Evolutionary conservation across 64 coral and sea anemone species (phyloP).

Genomic region (Acropora tenuis): DNA sequence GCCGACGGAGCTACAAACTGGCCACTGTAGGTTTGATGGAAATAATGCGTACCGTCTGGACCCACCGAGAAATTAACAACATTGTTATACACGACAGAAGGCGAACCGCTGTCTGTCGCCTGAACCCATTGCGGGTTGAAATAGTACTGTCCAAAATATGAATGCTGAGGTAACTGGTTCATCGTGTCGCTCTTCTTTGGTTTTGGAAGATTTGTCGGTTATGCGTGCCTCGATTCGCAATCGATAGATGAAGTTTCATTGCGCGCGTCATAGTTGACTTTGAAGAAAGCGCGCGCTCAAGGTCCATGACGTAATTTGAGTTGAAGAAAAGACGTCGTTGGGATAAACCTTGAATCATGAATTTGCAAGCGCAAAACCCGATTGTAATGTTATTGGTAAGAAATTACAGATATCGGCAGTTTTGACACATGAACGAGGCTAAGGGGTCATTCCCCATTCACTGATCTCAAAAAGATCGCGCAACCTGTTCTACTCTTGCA

Average conservation of each 20-base stretch:
- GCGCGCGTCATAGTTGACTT: slow-evolving; percentile 18
- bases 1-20: slow-evolving; percentile 11
- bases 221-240: not conserved
- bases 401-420: too few species aligned
- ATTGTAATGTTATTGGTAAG: too few species aligned
- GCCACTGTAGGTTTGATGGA: slow-evolving; percentile 44
- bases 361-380: too few species aligned
- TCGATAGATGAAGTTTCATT: not conserved
- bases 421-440: too few species aligned
- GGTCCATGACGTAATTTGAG: not conserved
- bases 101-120: not conserved
- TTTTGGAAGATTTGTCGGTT: not conserved
- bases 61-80: slow-evolving; percentile 62
- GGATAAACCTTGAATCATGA: too few species aligned
- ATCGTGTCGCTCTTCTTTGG: not conserved
- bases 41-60: slow-evolving; percentile 59
- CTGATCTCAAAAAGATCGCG: too few species aligned
- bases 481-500: too few species aligned
- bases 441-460: too few species aligned
- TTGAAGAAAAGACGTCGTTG: too few species aligned
- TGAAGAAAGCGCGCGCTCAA: not conserved
- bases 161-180: slow-evolving; percentile 27
- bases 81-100: slow-evolving; percentile 53
- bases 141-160: slow-evolving; percentile 60
- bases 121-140: slow-evolving; percentile 64